Base-by-base conservation (phyloP, 1,140 invertebrate species). In the Zaprionus vittiger region DNA sequence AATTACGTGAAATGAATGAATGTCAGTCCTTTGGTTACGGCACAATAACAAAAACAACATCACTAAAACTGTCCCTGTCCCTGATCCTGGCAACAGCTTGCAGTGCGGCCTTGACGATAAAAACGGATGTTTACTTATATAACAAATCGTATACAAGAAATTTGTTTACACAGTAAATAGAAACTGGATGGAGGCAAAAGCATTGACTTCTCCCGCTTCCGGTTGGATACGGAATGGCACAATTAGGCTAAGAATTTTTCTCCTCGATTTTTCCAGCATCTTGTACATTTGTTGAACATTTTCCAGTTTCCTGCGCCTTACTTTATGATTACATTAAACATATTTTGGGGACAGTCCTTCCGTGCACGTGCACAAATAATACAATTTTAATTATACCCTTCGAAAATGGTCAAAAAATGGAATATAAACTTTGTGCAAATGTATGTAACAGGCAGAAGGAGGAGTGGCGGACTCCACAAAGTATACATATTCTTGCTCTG, bases 1-100 rank as follows among this genome's bases (percentile, higher is more conserved):
- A 73, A 77, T 67, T 77, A 67, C 71, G 75, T 77, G 63, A 63
- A 77, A 67, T 73, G 74, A 77, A 77, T 77, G 47, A 52, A 56
- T 67, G 71, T 34, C 34, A 68, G 71, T 68, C 12, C 12, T 49
- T 62, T 57, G 38, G 12, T 31, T 12, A 9, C 31, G 26, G 34
- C 26, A 56, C 55, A 34, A 31, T n/a, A 64, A 17, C 20, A 55
- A n/a, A 12, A 22, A 47, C 44, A 63, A 52, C 11, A 28, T 15
- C 26, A n/a, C 7, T 24, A 70, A 24, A 59, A 17, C 6, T 44
- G n/a, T 56, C 20, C 12, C 60, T 72, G 65, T 61, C 56, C 47
- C 69, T 11, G 31, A 3, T 4, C 9, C 69, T 15, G 38, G 5
- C 52, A 56, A 66, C 65, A 59, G 55, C 54, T 68, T 60, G 54